Evolutionary conservation across 2,888 invertebrate species (phyloP), one percentile per base, ranked within the genome.

Genomic region (Cryptocephalus primarius): DNA sequence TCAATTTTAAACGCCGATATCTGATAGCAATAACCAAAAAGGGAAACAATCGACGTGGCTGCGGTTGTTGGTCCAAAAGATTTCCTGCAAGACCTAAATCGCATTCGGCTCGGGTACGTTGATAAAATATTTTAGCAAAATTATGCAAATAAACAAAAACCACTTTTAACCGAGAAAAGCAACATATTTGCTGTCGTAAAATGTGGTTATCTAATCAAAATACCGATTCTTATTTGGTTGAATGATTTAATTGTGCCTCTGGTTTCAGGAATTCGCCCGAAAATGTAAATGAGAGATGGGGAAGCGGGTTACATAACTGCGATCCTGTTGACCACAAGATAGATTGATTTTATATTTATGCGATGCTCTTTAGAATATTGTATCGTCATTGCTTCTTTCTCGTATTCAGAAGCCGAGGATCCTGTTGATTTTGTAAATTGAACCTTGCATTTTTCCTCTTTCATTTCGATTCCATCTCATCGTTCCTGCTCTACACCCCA

Each of bases 301-400:
- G 36, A 36, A 11, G 36, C 36, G 36, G 36, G 12, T n/a, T 36
- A 36, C 12, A 12, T 36, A 36, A 36, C 36, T 12, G 36, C n/a
- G n/a, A 4, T 36, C 12, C 60, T 60, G 55, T 61, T 62, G 60
- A 60, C 62, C 61, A 54, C 57, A 61, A 62, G 63, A 63, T 62
- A 55, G 60, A 63, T 62, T 59, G 63, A 60, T 61, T 59, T 52
- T 50, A 55, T 60, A 60, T 60, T 60, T 59, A 60, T 60, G 51
- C 40, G 51, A 43, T 48, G 33, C 55, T 58, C 49, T 59, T 60
- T 55, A 56, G 63, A 62, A 62, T 63, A 63, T 58, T 55, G 62
- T 60, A 57, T 55, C 60, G 62, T 63, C 63, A 63, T 62, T 61
- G 59, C 56, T 60, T 36, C 36, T 36, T 36, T 36, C 36, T 36